Conservation (phyloP, 2,113 vertebrate species). For the Chamaea fasciata region DNA sequence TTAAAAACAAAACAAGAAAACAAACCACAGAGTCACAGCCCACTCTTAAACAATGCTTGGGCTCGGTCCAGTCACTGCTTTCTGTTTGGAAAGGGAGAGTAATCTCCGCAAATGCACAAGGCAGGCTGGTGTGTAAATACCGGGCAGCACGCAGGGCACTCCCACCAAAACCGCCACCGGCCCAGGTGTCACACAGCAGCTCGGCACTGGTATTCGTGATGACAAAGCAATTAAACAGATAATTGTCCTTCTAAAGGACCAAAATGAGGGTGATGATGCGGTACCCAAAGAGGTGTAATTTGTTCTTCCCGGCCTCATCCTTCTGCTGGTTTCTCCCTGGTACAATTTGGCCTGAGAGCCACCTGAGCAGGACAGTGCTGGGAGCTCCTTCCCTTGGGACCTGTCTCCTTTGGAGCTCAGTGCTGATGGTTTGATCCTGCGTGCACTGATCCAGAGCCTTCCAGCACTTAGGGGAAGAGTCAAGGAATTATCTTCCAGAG, state of each 20-base stretch:
- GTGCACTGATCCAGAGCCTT: neutral
- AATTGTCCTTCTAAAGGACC: neutral
- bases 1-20: slow-evolving; percentile 24
- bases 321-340: neutral
- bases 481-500: neutral
- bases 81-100: slow-evolving; percentile 50
- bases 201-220: neutral
- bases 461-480: neutral
- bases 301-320: neutral
- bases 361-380: neutral
- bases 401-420: neutral
- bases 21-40: neutral
- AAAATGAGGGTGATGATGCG: neutral
- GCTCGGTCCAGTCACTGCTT: slow-evolving; percentile 33
- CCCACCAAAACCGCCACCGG: neutral
- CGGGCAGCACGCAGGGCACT: neutral
- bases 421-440: neutral
- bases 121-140: neutral
- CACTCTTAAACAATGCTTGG: slow-evolving; percentile 43
- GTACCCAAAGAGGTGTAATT: neutral
- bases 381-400: neutral
- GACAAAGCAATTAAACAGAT: neutral
- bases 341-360: neutral
- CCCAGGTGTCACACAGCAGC: neutral
- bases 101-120: slow-evolving; percentile 6